These are phyloP conservation scores for Echinometra lucunter DNA, from an alignment of 53 echinoderm and acorn worm genomes.

Conservation along the genomic window DNA sequence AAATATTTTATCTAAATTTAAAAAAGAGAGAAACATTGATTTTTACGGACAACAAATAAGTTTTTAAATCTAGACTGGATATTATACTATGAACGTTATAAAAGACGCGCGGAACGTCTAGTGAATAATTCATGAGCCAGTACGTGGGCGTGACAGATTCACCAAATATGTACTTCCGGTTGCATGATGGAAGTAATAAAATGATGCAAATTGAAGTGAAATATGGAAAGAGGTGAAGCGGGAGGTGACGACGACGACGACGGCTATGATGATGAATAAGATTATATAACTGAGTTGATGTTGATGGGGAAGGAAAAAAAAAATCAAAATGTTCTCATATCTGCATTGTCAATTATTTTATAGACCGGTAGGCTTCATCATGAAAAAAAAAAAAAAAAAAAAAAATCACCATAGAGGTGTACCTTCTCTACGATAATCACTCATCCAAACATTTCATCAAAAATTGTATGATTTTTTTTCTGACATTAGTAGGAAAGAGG, in stretches of 20 bases:
- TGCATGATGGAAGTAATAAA: not conserved
- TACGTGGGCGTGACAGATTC: conserved; percentile 39
- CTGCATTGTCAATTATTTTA: too few relatives aligned
- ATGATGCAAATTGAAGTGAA: not conserved
- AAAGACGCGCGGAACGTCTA: conserved; percentile 17
- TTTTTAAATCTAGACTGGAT: not conserved
- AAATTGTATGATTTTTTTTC: too few relatives aligned
- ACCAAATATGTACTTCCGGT: conserved; percentile 40
- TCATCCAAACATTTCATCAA: too few relatives aligned
- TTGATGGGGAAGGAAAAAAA: too few relatives aligned
- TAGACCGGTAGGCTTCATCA: too few relatives aligned
- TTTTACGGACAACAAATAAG: not conserved
- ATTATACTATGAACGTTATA: conserved; percentile 33
- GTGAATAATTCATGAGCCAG: conserved; percentile 42
- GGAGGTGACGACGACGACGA: too few relatives aligned
- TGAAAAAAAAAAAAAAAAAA: too few relatives aligned
- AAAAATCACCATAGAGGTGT: too few relatives aligned
- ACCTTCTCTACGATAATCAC: too few relatives aligned
- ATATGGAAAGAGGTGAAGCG: not conserved
- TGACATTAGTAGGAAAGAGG: too few relatives aligned
- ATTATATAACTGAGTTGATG: not conserved
- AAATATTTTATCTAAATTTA: not conserved
- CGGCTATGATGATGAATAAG: not conserved
- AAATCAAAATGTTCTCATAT: too few relatives aligned
- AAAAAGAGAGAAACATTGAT: not conserved